These are phyloP conservation scores for Epizoanthus scotinus DNA, from an alignment of 92 coral and sea anemone species.

Conservation along the genomic window DNA sequence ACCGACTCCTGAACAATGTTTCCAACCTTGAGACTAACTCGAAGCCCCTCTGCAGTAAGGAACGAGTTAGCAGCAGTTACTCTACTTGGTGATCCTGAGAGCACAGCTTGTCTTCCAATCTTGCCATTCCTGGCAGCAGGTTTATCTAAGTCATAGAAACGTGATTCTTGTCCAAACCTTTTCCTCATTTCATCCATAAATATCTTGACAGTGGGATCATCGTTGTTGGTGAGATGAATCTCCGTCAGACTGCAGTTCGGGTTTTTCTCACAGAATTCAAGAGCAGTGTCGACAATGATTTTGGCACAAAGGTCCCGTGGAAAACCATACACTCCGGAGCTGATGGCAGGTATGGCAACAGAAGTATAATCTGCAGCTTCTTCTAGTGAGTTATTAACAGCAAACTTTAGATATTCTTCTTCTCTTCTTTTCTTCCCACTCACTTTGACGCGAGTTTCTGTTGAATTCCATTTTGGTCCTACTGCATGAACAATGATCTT, in stretches of 20 bases:
- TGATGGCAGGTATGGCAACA: constrained; percentile 78
- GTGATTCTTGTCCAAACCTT: constrained; percentile 27
- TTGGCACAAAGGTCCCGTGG: constrained; percentile 67
- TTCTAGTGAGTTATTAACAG: constrained; percentile 40
- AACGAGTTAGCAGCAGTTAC: not conserved
- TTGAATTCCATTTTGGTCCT: constrained; percentile 61
- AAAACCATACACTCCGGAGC: constrained; percentile 65
- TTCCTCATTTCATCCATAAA: constrained; percentile 59
- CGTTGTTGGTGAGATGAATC: constrained; percentile 60
- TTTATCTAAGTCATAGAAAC: constrained; percentile 17
- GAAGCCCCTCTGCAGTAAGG: constrained; percentile 2
- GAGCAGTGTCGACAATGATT: constrained; percentile 55
- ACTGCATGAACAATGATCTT: constrained; percentile 67
- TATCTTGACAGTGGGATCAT: constrained; percentile 40
- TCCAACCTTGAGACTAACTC: constrained; percentile 10
- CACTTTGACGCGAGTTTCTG: not conserved
- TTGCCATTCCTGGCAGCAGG: not conserved
- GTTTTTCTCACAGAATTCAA: constrained; percentile 38
- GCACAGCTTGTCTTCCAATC: not conserved
- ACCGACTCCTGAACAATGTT: constrained; percentile 12
- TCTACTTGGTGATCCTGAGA: not conserved
- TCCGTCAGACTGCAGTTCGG: constrained; percentile 51
- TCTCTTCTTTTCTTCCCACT: constrained; percentile 6
- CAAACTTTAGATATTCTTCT: constrained; percentile 35
- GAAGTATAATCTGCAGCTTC: constrained; percentile 44